Evolutionary conservation across 2,888 invertebrate species (phyloP).

Genomic region (Mesoligia furuncula): DNA sequence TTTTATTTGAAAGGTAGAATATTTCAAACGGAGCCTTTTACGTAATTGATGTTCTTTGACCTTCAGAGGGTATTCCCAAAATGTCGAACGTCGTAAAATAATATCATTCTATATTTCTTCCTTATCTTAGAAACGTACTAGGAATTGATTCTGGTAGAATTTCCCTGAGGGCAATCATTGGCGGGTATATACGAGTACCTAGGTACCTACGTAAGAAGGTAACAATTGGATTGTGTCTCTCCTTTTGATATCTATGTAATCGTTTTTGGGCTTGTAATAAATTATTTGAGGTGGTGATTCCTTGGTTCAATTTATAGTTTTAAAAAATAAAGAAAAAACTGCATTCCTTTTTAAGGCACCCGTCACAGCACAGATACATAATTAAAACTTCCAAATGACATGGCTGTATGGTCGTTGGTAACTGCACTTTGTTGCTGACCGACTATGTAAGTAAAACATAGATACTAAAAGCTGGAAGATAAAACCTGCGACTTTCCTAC

Average conservation of each 20-base stretch:
- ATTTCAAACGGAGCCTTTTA: constrained; percentile 15
- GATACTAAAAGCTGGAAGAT: background rate
- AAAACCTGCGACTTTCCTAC: background rate
- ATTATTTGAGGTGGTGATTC: background rate
- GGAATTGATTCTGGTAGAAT: constrained; percentile 68
- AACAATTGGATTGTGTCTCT: constrained; percentile 41
- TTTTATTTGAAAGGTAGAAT: constrained; percentile 10
- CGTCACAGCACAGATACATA: no score
- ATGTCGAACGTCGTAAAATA: constrained; percentile 70
- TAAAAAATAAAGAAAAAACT: background rate
- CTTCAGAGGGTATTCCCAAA: constrained; percentile 64
- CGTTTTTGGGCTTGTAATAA: background rate
- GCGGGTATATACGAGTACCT: constrained; percentile 1
- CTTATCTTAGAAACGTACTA: constrained; percentile 61
- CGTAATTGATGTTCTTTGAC: constrained; percentile 57
- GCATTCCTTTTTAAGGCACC: no score
- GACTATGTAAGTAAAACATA: background rate
- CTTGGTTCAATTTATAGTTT: background rate
- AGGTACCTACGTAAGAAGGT: constrained; percentile 47
- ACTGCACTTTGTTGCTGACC: background rate
- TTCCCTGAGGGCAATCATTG: constrained; percentile 66
- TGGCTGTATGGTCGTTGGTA: no score
- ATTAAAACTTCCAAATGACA: background rate
- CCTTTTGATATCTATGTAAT: constrained; percentile 34
- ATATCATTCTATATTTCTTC: constrained; percentile 71